These are phyloP conservation scores for Halcyon malimbica DNA, from an alignment of 2,113 vertebrate species.

Conservation along the genomic window DNA sequence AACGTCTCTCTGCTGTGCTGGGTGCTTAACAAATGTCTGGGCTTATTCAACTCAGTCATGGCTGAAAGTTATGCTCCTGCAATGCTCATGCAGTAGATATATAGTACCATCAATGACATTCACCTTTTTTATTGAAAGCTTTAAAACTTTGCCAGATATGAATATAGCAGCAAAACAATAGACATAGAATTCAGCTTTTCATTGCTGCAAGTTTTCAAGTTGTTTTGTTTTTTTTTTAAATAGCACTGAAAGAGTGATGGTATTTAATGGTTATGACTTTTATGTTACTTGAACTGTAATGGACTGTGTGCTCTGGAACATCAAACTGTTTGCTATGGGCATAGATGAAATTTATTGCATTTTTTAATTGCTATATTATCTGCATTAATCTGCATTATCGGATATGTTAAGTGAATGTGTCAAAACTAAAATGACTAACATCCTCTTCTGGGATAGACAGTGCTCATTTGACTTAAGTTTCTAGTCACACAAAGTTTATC, in stretches of 20 bases:
- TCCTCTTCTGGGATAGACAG: background rate
- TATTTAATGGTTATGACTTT: constrained; percentile 26
- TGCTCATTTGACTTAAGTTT: background rate
- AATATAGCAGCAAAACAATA: constrained; percentile 26
- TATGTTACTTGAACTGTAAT: background rate
- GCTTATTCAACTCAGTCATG: background rate
- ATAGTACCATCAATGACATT: background rate
- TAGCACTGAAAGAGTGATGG: background rate
- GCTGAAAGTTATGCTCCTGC: background rate
- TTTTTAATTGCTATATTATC: background rate
- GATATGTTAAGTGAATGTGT: background rate
- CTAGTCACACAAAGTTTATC: background rate
- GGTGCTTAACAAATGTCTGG: background rate
- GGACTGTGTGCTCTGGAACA: constrained; percentile 27
- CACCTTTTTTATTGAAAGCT: background rate
- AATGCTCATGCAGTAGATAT: background rate
- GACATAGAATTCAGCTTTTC: background rate
- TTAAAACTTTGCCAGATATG: background rate
- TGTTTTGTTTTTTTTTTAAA: background rate
- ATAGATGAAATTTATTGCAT: background rate
- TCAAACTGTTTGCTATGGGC: background rate
- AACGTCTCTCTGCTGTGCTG: background rate
- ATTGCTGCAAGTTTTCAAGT: background rate
- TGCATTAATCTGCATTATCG: background rate
- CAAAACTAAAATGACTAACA: constrained; percentile 5